Evolutionary conservation across 2,888 invertebrate genomes (phyloP).

Genomic region (Drosophila histrio): DNA sequence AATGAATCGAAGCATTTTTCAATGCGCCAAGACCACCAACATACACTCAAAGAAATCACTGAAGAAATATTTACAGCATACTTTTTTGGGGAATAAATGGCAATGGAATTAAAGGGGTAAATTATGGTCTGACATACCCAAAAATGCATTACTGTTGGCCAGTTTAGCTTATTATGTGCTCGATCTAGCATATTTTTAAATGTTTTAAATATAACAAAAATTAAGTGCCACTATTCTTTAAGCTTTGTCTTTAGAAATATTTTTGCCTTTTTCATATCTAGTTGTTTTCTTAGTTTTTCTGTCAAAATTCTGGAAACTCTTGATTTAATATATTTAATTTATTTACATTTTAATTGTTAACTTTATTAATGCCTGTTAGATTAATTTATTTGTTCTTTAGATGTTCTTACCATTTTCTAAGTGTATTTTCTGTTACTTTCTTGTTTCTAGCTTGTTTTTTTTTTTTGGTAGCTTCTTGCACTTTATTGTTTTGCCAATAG

Average conservation of each 20-base stretch:
- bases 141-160: no score
- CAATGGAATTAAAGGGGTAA: no score
- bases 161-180: no score
- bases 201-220: no score
- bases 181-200: no score
- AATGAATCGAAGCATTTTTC: conserved; percentile 70
- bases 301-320: no score
- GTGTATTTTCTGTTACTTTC: conserved; percentile 13
- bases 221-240: no score
- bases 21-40: conserved; percentile 11
- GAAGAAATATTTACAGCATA: background rate
- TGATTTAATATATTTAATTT: background rate
- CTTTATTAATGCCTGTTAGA: background rate
- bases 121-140: no score
- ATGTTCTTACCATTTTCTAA: background rate
- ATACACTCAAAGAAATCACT: conserved; percentile 29
- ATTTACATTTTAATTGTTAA: background rate
- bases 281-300: no score
- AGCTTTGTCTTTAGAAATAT: no score
- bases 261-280: no score
- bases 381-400: background rate
- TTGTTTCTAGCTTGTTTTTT: background rate
- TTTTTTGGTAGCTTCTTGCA: conserved; percentile 8
- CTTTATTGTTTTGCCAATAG: conserved; percentile 16
- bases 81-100: background rate